Base-by-base conservation (phyloP, 2,888 invertebrate species). In the Ditula angustiorana region DNA sequence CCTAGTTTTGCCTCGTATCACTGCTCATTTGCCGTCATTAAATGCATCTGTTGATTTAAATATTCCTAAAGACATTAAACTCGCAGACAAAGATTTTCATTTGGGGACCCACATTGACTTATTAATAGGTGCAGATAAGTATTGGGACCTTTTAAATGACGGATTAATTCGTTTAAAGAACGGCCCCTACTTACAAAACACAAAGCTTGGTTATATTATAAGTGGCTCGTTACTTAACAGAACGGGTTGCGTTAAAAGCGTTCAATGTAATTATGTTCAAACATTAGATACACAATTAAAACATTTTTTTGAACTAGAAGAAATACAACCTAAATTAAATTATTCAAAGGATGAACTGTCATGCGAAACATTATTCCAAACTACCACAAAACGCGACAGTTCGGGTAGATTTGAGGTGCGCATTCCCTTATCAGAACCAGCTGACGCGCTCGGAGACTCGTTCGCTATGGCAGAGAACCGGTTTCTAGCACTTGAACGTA, bases 341-440 rank as follows among this genome's bases (percentile, higher is more conserved):
- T 37, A 37, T 13, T 50, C 50, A 50, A 50, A 50, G 16, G 28
- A 50, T 30, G 19, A 50, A 16, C 3, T 30, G 19, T n/a, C n/a
- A n/a, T n/a, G n/a, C n/a, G n/a, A n/a, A n/a, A n/a, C n/a, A n/a
- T n/a, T n/a, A n/a, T n/a, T 19, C 28, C n/a, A 30, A 52, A 52
- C 30, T n/a, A 68, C 67, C 3, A 72, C 73, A 1, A 44, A 35
- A 26, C 71, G 69, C 16, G 50, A 57, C 11, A 44, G 55, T 19
- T 56, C 55, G n/a, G 72, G 71, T 23, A 58, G 71, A 13, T 73
- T 69, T 61, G 66, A 35, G 7, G 71, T 73, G 5, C 66, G 66
- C 13, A 70, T 73, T 8, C 73, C 73, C 5, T 56, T 70, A 7
- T 41, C 19, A 5, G 59, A 69, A 23, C 37, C 70, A 26, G 24